phyloP scores from a whole-genome alignment of 2,113 vertebrate species.

The Pagrus major region DNA sequence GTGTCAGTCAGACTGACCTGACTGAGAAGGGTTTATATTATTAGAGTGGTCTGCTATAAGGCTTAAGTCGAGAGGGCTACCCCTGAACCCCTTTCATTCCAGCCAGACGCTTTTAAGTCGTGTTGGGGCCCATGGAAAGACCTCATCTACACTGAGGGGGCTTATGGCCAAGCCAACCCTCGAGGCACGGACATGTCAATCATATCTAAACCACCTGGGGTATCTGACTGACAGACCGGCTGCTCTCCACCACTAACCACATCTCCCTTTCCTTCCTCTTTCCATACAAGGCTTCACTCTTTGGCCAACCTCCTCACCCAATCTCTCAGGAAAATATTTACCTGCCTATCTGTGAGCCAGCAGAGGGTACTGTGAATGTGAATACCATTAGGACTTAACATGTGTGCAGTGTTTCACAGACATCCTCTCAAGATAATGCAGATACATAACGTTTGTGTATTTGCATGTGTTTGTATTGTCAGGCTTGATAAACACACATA shows the following conservation, averaged over 20 bases:
- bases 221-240: conserved; percentile 46
- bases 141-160: conserved; percentile 23
- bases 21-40: conserved; percentile 14
- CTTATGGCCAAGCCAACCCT: conserved; percentile 18
- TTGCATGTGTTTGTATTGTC: conserved; percentile 34
- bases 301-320: not conserved
- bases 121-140: conserved; percentile 42
- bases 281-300: conserved; percentile 44
- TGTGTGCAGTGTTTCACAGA: not conserved
- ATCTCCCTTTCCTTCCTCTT: conserved; percentile 62
- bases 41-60: conserved; percentile 19
- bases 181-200: conserved; percentile 59
- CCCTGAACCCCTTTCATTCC: conserved; percentile 27
- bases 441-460: conserved; percentile 9
- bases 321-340: conserved; percentile 46
- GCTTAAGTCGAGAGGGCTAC: conserved; percentile 23
- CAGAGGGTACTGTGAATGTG: not conserved
- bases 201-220: conserved; percentile 50
- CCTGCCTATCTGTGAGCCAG: conserved; percentile 29
- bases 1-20: conserved; percentile 17
- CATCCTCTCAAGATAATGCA: not conserved
- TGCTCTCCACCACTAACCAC: conserved; percentile 35
- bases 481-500: conserved; percentile 31
- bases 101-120: conserved; percentile 50
- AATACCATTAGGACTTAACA: not conserved